phyloP scores from a whole-genome alignment of 2,888 invertebrate species.

The Chalcis sispes region DNA sequence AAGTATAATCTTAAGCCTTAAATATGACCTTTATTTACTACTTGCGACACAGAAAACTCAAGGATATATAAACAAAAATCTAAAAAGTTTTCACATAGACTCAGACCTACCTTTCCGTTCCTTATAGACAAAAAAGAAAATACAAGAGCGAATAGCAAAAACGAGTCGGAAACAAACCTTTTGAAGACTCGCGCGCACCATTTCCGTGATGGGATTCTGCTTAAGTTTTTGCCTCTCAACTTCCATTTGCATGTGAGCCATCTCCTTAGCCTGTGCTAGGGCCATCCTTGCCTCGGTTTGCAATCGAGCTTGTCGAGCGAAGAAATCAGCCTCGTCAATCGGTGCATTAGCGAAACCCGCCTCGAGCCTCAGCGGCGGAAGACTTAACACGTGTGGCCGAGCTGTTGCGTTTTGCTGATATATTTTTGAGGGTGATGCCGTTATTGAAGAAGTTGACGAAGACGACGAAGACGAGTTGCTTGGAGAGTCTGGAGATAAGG shows the following conservation, averaged over 20 bases:
- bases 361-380: conserved; percentile 64
- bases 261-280: conserved; percentile 91
- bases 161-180: conserved; percentile 77
- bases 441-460: background rate
- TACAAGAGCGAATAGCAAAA: background rate
- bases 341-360: conserved; percentile 14
- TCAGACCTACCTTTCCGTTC: background rate
- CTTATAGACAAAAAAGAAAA: too few species aligned
- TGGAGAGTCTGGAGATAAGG: conserved; percentile 28
- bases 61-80: too few species aligned
- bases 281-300: conserved; percentile 93
- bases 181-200: conserved; percentile 87
- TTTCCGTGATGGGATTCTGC: conserved; percentile 90
- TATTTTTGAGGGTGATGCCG: conserved; percentile 46
- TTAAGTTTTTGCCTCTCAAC: conserved; percentile 85
- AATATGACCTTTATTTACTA: too few species aligned
- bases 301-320: conserved; percentile 87
- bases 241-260: conserved; percentile 95
- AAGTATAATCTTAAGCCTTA: too few species aligned
- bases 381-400: conserved; percentile 71
- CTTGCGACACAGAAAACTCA: too few species aligned
- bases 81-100: too few species aligned
- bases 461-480: background rate
- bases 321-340: conserved; percentile 86
- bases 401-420: conserved; percentile 24